Base-by-base conservation (phyloP, 2,888 invertebrate genomes). In the Dolichopus griseipennis region DNA sequence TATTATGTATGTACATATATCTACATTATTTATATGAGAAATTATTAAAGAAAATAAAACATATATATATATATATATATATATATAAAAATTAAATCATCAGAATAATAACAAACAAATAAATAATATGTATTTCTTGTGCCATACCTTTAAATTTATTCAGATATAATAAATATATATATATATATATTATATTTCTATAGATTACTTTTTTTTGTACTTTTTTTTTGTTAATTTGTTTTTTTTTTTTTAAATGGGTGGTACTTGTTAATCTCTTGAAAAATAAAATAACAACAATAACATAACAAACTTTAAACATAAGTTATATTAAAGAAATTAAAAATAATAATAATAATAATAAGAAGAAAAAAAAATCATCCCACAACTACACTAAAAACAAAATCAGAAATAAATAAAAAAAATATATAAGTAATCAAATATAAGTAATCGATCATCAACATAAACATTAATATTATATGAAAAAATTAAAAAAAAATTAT, bases 381-480 rank as follows among this genome's bases (percentile, higher is more conserved):
- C 52, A 52, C 52, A 52, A 52, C 52, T 52, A 52, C 52, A 52
- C 52, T 52, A 52, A n/a, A 52, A 52, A 52, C 4, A 15, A 18
- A 3, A 7, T 4, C 2, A 52, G 4, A 15, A 52, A 52, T 52
- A 2, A 52, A 18, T 2, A 15, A 52, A 52, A 12, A 52, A 52
- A 52, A 52, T 10, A n/a, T n/a, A n/a, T 15, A 7, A 15, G 12
- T 10, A 43, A 43, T 10, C 12, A 43, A 34, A 34, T 9, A 52
- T 15, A 52, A 52, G 52, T 52, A 52, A 52, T 52, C 15, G 52
- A 52, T 52, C 52, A 52, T 52, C 52, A 52, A 52, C 52, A 52
- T 18, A 52, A 52, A 52, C 52, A 52, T 52, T 52, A 52, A 52
- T 52, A 52, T 10, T 43, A 43, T 10, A 18, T 52, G 6, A 52